Evolutionary conservation across 2,113 vertebrate species (phyloP), one percentile per base, ranked within the genome.

Genomic region (Rana temporaria): DNA sequence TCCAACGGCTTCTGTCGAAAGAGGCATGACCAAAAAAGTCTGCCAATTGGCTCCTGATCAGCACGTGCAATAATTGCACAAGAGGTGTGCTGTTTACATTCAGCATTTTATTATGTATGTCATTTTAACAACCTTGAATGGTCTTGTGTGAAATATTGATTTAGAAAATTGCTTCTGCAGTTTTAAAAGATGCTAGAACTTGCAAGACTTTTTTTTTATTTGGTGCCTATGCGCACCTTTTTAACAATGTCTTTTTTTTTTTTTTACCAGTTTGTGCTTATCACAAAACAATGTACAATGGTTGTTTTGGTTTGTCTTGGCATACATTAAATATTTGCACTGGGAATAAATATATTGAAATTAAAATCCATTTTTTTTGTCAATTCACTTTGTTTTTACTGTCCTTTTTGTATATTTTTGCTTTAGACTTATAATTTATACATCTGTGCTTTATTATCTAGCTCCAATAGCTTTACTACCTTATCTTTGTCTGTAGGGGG

Each of bases 271-370:
- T 30, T n/a, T 74, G 7, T 6, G 22, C 30, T 19, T 57, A 73
- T 74, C 38, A 24, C 32, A 62, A 17, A 75, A 57, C 6, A 60
- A n/a, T 56, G 12, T 71, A 59, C 34, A 75, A 62, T 75, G 72
- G 32, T 57, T 38, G 15, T 12, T 12, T 3, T 38, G 38, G 57
- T 75, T 22, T 62, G 19, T 34, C 42, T 20, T 20, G 20, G 32
- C 42, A n/a, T 75, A 75, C 57, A 75, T 62, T 74, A 74, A 74
- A 74, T n/a, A 48, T 73, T 56, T 56, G 70, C 53, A 57, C 71
- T 74, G 71, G 71, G 9, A 48, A 48, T 48, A 48, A 8, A 38
- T 30, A 38, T 38, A 38, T 4, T 34, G 0, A 0, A 8, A 19
- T 38, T 68, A 3, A 42, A 42, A 68, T 11, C 2, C 0, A n/a